Evolutionary conservation across 1,140 invertebrate genomes (phyloP), one percentile per base, ranked within the genome.

Genomic region (Macrotrachela quadricornifera): DNA sequence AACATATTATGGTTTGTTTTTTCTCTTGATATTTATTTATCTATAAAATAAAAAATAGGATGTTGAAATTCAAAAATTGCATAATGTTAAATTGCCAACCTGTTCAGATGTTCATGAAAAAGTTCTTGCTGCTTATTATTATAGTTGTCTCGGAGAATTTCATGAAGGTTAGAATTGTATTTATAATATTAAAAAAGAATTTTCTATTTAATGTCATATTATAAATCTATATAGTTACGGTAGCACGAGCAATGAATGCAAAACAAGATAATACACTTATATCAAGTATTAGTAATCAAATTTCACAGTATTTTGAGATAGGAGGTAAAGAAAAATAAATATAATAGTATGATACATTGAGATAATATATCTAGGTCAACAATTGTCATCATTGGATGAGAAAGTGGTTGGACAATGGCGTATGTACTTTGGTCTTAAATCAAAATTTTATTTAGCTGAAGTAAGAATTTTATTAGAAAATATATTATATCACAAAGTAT

Each of bases 91-190:
- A 72, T 17, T 68, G 69, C 57, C 64, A 68, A 37, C 60, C 67
- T 38, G 72, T 42, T 73, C 73, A 51, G 79, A 81, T 66, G 69
- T 77, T 51, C 78, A 81, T 61, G 69, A 70, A 14, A 63, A 74
- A 37, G 70, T 81, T 16, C 60, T 79, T 49, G 75, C 73, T 58
- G 77, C 78, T 38, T 80, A 80, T 61, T 66, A 78, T 13, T 72
- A 75, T 61, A 79, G 80, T 58, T 79, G 76, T 62, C 78, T 76
- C 40, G 79, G 78, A 37, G 79, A 81, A 67, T 79, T 79, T 8
- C 79, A 81, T 64, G 79, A 81, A 73, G 75, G 77, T 78, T 63
- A 51, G 49, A n/a, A n/a, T 36, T 18, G 3, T 50, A 12, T 1
- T 44, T 6, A 44, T 18, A 11, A 15, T 14, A 21, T 1, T 12